Evolutionary conservation across 2,113 vertebrate species (phyloP), one percentile per base, ranked within the genome.

Genomic region (Cisticola juncidis): DNA sequence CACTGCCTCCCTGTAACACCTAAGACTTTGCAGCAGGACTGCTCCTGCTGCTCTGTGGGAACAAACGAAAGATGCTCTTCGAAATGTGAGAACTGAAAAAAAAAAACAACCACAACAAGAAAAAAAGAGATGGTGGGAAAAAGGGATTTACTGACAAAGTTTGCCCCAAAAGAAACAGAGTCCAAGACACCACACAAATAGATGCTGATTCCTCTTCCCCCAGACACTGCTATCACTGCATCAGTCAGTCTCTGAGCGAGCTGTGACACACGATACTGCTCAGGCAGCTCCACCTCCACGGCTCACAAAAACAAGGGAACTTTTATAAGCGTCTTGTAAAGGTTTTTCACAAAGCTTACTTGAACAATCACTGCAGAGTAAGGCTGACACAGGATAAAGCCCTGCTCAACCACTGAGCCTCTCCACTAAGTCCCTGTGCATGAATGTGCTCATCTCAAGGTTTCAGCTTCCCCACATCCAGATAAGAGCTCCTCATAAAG

Each of bases 281-380:
- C 44, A 74, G 22, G 25, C 92, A 78, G 47, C 47, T 74, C 20
- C 17, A 73, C n/a, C 20, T 38, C 47, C 2, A 13, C 5, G 7
- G 25, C 29, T 6, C 9, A 44, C 38, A 74, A 48, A 19, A 17
- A 19, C 60, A 74, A 29, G 13, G 18, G 4, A 54, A 29, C 57
- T 45, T 68, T 1, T 17, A 62, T 1, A 5, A 0, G 21, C 7
- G 4, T 21, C 84, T 29, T 9, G 16, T 3, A 36, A 40, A 51
- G 70, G 24, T 35, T 84, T 65, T 60, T 25, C 50, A 29, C 33
- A 33, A 48, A 76, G 85, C 6, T 57, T 24, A 26, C 7, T 1
- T 3, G 10, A 73, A 38, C 2, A 77, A 33, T 9, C 45, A 3
- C 23, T 16, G 35, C 62, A 61, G 36, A 57, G 22, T 5, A 11